Conservation (phyloP, 2,113 vertebrate genomes). For the Montifringilla adamsi region DNA sequence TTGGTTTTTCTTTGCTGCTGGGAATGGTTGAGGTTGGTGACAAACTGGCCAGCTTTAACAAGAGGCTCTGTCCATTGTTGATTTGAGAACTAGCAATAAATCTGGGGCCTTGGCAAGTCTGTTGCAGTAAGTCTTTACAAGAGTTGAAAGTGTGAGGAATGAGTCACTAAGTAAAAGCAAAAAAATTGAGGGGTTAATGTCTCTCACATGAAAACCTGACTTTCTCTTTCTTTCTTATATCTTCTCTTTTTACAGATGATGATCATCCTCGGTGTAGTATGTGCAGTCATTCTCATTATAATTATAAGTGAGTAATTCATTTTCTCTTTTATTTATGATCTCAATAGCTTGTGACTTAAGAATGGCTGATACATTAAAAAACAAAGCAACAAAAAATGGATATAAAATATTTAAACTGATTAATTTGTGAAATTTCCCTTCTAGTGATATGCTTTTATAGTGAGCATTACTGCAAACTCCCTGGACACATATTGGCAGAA, state of each 20-base stretch:
- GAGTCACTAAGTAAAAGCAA: background rate
- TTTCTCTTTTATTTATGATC: conserved; percentile 23
- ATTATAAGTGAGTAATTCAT: conserved; percentile 72
- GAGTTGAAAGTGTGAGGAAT: background rate
- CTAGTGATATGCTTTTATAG: background rate
- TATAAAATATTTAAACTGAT: background rate
- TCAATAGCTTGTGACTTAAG: background rate
- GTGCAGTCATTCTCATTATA: conserved; percentile 72
- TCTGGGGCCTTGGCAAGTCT: background rate
- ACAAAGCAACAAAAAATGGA: background rate
- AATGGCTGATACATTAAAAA: background rate
- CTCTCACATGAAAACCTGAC: conserved; percentile 9
- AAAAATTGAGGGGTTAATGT: background rate
- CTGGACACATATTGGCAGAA: background rate
- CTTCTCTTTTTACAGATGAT: conserved; percentile 70
- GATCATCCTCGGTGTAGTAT: conserved; percentile 74
- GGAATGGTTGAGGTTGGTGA: background rate
- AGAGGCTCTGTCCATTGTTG: background rate
- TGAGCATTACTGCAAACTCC: background rate
- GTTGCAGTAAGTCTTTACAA: background rate
- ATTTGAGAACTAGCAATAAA: background rate
- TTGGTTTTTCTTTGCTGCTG: background rate
- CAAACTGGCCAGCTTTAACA: background rate
- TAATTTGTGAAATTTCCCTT: background rate
- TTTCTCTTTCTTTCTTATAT: background rate